Base-by-base conservation (phyloP, 2,113 vertebrate genomes). In the Etheostoma spectabile region DNA sequence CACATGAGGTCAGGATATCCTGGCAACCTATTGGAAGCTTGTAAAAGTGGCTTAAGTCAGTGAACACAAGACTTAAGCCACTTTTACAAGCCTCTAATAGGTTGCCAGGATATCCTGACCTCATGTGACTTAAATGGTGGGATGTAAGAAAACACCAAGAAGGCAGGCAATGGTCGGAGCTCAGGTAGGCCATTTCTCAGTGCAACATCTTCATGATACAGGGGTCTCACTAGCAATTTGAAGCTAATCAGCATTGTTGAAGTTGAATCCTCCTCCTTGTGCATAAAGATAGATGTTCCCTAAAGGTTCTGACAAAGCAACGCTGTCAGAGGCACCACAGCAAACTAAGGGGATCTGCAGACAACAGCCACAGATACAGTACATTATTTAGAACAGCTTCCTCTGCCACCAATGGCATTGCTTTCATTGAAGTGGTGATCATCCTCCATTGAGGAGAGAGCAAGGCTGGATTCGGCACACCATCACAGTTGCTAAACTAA, bases 21-120 rank as follows among this genome's bases (percentile, higher is more conserved):
- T 60, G 61, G 19, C 5, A 76, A 78, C 59, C 63, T 79, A 63
- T 59, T 0, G 0, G 16, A 62, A 55, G 19, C 22, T 62, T 82
- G 1, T 74, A 77, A 67, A 81, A 21, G 67, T 75, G 55, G 63
- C 30, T 76, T 68, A 64, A 64, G 51, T 67, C 61, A 11, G 46
- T 55, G 66, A 84, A 0, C 35, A 85, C 82, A n/a, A n/a, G n/a
- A n/a, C n/a, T n/a, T n/a, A n/a, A n/a, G n/a, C n/a, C n/a, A n/a
- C n/a, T n/a, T n/a, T n/a, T n/a, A n/a, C n/a, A n/a, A n/a, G n/a
- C n/a, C n/a, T n/a, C n/a, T n/a, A n/a, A n/a, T n/a, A n/a, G n/a
- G n/a, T n/a, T n/a, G n/a, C n/a, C n/a, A n/a, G n/a, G n/a, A n/a
- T n/a, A n/a, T n/a, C n/a, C n/a, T n/a, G n/a, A n/a, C n/a, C n/a